Base-by-base conservation (phyloP, 2,113 vertebrate species). In the Myiozetetes cayanensis region DNA sequence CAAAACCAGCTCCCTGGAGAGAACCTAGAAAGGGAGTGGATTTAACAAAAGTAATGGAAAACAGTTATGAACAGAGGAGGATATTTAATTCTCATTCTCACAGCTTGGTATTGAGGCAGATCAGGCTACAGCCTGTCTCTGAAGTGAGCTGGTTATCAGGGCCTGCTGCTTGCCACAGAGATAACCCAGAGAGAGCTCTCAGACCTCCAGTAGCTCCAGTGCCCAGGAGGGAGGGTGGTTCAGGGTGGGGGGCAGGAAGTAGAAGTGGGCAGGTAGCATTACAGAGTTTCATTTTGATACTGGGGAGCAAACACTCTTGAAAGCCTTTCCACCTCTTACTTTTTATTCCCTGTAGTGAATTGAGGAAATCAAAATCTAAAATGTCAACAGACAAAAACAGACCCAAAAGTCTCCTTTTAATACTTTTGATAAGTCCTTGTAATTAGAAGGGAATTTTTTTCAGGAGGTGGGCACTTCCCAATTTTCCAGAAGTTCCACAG, bases 261-360 rank as follows among this genome's bases (percentile, higher is more conserved):
- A 74, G 41, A 41, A 76, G 8, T 17, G 17, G 30, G 30, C 16
- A n/a, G 21, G 7, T 8, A 24, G 17, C 22, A 21, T 56, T 52
- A 44, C 28, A 31, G 0, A 1, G 11, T 74, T 85, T 74, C 24
- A 31, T 93, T 81, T 81, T 81, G 30, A 53, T 72, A 50, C 3
- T 0, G 0, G 0, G 21, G 2, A 74, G 20, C 6, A 77, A 84
- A 55, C 9, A 6, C 6, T 8, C 28, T 82, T 78, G 65, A 28
- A 91, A 74, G 7, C 7, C 23, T 91, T 39, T 23, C 25, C 39
- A 73, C 10, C 14, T 17, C 31, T 76, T 65, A 31, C 23, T 44
- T 91, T 76, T 59, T 80, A 2, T 33, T 78, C 19, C 10, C 39
- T 14, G 3, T 17, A 43, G 30, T 28, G 35, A 89, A 63, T 2